phyloP scores from a whole-genome alignment of 1,140 invertebrate species.

The Trichogramma pretiosum region DNA sequence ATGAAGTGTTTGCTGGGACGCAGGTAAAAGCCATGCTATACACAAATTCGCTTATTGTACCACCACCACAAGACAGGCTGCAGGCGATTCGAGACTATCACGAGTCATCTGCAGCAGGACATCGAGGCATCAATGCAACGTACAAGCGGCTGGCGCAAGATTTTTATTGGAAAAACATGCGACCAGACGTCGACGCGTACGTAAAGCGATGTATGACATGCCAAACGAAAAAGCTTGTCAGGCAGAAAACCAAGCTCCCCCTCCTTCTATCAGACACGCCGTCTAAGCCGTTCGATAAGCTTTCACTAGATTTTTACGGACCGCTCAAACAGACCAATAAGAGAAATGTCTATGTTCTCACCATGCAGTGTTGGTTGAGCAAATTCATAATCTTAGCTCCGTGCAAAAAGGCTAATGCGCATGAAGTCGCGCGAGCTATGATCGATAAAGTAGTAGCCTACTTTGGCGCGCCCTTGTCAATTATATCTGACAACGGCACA shows the following conservation, averaged over 20 bases:
- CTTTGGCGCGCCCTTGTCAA: background rate
- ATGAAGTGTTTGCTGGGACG: too few relatives aligned
- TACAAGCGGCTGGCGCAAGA: background rate
- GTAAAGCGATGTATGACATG: background rate
- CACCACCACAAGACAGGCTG: too few relatives aligned
- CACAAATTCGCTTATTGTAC: too few relatives aligned
- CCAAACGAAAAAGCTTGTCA: background rate
- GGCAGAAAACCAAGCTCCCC: background rate
- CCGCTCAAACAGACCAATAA: background rate
- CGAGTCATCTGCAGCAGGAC: too few relatives aligned
- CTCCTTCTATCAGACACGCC: slow-evolving; percentile 1
- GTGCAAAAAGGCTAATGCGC: background rate
- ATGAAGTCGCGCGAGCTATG: background rate
- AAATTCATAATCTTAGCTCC: background rate
- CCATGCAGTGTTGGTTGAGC: background rate
- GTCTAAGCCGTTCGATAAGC: background rate
- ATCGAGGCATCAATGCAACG: background rate
- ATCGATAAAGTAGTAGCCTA: background rate
- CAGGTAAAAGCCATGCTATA: too few relatives aligned
- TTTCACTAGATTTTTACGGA: background rate
- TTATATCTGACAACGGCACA: background rate
- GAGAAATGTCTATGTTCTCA: background rate
- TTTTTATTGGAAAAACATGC: background rate
- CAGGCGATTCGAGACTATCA: too few relatives aligned
- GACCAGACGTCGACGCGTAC: background rate